A percentile compares a stretch with the other conserved stretches of the same genome.
Conservation (phyloP, 2,797 vertebrate species). For the Coilia nasus region DNA sequence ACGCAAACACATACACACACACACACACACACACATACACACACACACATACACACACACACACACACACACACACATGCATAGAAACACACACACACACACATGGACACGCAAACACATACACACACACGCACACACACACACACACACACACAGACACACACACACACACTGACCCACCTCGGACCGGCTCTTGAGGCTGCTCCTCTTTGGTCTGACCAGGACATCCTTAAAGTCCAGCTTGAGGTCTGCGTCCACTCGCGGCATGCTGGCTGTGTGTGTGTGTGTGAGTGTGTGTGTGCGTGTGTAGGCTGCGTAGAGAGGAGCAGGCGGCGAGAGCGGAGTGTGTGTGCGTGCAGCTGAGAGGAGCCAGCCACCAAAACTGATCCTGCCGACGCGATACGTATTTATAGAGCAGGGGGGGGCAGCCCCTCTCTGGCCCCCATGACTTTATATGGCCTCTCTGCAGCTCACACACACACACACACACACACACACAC, state of each 20-base stretch:
- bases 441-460: slow-evolving; percentile 88
- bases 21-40: background rate
- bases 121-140: background rate
- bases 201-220: slow-evolving; percentile 95
- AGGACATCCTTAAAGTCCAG: slow-evolving; percentile 99
- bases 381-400: slow-evolving; percentile 70
- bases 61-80: background rate
- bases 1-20: background rate
- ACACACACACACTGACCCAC: slow-evolving; percentile 66
- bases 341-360: no score
- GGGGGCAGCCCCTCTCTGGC: slow-evolving; percentile 64
- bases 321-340: no score
- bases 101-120: background rate
- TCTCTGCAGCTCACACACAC: background rate
- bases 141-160: background rate
- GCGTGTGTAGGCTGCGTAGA: no score
- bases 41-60: background rate
- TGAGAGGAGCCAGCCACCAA: no score
- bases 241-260: slow-evolving; percentile 93
- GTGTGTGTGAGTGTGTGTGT: slow-evolving; percentile 60
- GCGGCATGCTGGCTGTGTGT: slow-evolving; percentile 78
- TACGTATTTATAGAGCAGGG: slow-evolving; percentile 83
- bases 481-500: slow-evolving; percentile 10
- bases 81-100: background rate
- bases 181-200: slow-evolving; percentile 96